A percentile compares a stretch with the other conserved stretches of the same genome.
These are phyloP conservation scores for Botrylloides violaceus DNA, from an alignment of 23 tunicate species.

Conservation along the genomic window DNA sequence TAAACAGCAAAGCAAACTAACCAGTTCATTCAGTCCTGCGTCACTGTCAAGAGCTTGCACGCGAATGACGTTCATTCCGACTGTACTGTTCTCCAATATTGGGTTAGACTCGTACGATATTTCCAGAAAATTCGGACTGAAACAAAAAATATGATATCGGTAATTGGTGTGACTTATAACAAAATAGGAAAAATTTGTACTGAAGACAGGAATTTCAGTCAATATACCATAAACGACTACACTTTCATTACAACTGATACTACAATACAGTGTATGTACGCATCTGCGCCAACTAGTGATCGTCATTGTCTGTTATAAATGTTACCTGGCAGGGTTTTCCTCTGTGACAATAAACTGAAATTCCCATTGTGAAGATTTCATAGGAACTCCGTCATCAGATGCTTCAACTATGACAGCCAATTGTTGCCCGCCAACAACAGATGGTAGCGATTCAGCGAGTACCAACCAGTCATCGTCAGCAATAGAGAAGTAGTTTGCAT, in stretches of 20 bases:
- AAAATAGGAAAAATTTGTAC: no score
- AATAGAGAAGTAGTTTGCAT: conserved; percentile 15
- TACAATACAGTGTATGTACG: no score
- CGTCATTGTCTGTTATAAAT: no score
- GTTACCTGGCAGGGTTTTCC: conserved; percentile 39
- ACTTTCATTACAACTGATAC: no score
- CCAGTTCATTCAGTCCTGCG: conserved; percentile 53
- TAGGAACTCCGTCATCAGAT: conserved; percentile 58
- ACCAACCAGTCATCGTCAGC: background rate
- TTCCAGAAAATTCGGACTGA: conserved; percentile 44
- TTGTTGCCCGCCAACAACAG: conserved; percentile 9
- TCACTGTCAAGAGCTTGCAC: conserved; percentile 52
- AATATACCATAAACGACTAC: no score
- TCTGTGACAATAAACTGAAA: conserved; percentile 40
- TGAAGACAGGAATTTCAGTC: no score
- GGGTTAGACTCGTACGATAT: conserved; percentile 15
- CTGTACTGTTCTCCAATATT: conserved; percentile 29
- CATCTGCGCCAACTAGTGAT: no score
- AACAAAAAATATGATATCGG: background rate
- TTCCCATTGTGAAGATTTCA: conserved; percentile 1
- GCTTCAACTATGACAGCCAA: conserved; percentile 29
- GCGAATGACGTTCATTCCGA: conserved; percentile 17
- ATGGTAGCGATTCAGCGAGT: background rate
- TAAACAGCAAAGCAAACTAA: conserved; percentile 2
- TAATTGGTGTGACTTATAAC: no score